A percentile compares a stretch with the other conserved stretches of the same genome.
Evolutionary conservation across 1,140 invertebrate species (phyloP).

Genomic region (Trypoxylus dichotomus): DNA sequence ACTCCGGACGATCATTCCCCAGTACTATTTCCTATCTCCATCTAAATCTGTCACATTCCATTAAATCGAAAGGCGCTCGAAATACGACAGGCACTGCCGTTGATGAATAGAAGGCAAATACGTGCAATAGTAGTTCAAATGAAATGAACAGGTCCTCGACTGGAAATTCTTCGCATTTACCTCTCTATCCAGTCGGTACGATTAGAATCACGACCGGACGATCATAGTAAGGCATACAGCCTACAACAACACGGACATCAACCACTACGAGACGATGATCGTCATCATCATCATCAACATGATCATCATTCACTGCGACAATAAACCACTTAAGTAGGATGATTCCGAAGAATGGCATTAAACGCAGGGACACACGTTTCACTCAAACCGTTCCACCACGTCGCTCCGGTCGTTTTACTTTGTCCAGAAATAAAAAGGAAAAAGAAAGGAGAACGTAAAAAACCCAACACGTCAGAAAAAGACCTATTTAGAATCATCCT

Average conservation of each 20-base stretch:
- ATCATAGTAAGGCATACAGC: neutral
- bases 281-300: neutral
- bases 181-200: neutral
- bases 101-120: neutral
- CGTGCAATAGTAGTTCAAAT: neutral
- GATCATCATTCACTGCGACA: conserved; percentile 42
- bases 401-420: conserved; percentile 19
- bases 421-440: neutral
- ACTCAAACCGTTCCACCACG: neutral
- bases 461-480: conserved; percentile 48
- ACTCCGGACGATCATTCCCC: conserved; percentile 38
- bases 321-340: conserved; percentile 54
- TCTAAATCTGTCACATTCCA: conserved; percentile 13
- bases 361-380: conserved; percentile 5
- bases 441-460: conserved; percentile 43
- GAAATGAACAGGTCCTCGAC: neutral
- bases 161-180: neutral
- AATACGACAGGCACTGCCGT: neutral
- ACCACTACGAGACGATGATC: neutral
- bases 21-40: neutral
- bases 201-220: neutral
- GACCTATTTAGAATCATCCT: conserved; percentile 36
- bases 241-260: neutral
- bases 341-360: conserved; percentile 48
- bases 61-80: neutral